Evolutionary conservation across 2,113 vertebrate genomes (phyloP).

Genomic region (Passer domesticus): DNA sequence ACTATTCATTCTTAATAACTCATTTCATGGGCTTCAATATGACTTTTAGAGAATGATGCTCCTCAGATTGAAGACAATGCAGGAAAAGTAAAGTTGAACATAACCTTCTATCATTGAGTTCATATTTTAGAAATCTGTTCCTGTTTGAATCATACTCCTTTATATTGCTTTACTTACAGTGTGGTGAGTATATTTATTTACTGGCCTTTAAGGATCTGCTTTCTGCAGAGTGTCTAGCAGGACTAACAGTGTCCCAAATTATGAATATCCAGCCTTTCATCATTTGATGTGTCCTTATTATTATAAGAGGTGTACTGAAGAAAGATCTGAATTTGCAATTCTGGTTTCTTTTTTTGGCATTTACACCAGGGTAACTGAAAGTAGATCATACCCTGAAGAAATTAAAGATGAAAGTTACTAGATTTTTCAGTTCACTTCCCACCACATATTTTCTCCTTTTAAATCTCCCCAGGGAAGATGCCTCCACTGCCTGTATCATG

Average conservation of each 20-base stretch:
- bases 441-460: not conserved
- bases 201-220: not conserved
- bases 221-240: not conserved
- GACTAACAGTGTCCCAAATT: not conserved
- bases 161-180: not conserved
- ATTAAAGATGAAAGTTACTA: constrained; percentile 25
- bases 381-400: constrained; percentile 11
- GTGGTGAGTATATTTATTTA: not conserved
- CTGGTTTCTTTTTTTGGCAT: not conserved
- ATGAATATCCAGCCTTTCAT: not conserved
- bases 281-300: not conserved
- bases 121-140: not conserved
- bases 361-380: constrained; percentile 7
- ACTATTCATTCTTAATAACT: not conserved
- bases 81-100: not conserved
- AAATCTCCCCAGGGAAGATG: not conserved
- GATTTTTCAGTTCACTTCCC: not conserved
- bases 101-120: not conserved
- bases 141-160: not conserved
- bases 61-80: not conserved
- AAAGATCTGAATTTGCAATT: constrained; percentile 31
- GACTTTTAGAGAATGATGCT: not conserved
- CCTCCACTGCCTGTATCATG: not conserved
- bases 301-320: not conserved
- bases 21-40: not conserved